Base-by-base conservation (phyloP, 1,140 invertebrate genomes). In the Tribolium madens region DNA sequence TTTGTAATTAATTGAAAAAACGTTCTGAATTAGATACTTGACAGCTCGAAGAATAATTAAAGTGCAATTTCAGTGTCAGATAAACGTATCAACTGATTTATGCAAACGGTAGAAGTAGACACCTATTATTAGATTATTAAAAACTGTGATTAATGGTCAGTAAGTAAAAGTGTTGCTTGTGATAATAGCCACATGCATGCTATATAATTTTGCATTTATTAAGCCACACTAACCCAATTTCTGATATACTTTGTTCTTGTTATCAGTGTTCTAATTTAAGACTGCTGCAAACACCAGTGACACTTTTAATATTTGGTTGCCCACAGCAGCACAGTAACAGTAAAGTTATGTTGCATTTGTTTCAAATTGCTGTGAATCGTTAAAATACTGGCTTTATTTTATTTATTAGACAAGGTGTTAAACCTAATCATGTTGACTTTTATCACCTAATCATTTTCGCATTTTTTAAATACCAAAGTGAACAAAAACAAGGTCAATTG, bases 51-150 rank as follows among this genome's bases (percentile, higher is more conserved):
- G 36, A 21, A 57, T 26, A 57, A 57, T 57, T 57, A 57, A 14
- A 14, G 15, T 15, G 12, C 13, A 50, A 15, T 50, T 50, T 7
- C 13, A 17, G 48, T 50, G 13, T 14, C 26, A 33, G 26, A 14
- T 31, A 64, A 64, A 64, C 36, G 9, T 42, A 10, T 42, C 36
- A 36, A 33, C 31, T 31, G 57, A 64, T 64, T 64, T 64, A 64
- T 64, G 57, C 26, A 33, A 33, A 33, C 12, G 26, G 21, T 64
- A 64, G 26, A 64, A 64, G 21, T n/a, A 33, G 57, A 64, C 57
- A 64, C 57, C 57, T 64, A 64, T 26, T 64, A 26, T 64, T 64
- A 33, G 26, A 14, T 33, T 13, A 33, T 64, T 64, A 64, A 64
- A 64, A 64, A 64, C 26, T 15, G 21, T 64, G 57, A 42, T 64